Evolutionary conservation across 2,797 vertebrate species (phyloP), one percentile per base, ranked within the genome.

Genomic region (Myripristis murdjan): DNA sequence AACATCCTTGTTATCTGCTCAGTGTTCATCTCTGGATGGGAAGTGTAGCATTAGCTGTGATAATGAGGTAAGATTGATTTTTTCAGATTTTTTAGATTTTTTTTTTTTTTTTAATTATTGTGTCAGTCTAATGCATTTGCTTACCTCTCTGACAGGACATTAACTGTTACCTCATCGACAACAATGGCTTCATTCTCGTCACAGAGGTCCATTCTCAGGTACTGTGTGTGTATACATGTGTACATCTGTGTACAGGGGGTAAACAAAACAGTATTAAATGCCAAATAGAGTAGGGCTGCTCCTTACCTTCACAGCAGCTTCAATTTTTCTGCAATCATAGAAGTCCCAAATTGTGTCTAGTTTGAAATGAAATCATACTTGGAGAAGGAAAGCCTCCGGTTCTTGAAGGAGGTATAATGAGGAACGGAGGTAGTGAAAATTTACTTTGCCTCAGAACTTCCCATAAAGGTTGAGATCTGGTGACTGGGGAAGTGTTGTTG

Each of bases 101-200:
- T 9, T 9, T 28, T 1, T 2, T 61, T 15, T 52, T 22, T 46
- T 51, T 70, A 67, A 4, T 67, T 47, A 12, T 46, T 49, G 55
- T n/a, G 31, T 43, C 12, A 15, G 71, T 3, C 4, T 18, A 22
- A 14, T 73, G 0, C 62, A 26, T 58, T 60, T 62, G 10, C 68
- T 62, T 12, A 1, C 16, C 14, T 7, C 31, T 49, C 64, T 56
- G 2, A 71, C 91, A 99, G 98, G 94, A 96, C 79, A 96, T 99
- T 73, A 99, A 96, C 87, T 99, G 98, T 87, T 99, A 99, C 88
- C 95, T 99, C 83, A 98, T 99, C 76, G 98, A 99, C 92, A 99
- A 99, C 90, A 99, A 99, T 22, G 98, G 97, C 73, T 99, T 99
- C 89, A 97, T 99, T 84, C 95, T 99, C 76, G 98, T 99, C 24